Base-by-base conservation (phyloP, 2,113 vertebrate species). In the Mesitornis unicolor region DNA sequence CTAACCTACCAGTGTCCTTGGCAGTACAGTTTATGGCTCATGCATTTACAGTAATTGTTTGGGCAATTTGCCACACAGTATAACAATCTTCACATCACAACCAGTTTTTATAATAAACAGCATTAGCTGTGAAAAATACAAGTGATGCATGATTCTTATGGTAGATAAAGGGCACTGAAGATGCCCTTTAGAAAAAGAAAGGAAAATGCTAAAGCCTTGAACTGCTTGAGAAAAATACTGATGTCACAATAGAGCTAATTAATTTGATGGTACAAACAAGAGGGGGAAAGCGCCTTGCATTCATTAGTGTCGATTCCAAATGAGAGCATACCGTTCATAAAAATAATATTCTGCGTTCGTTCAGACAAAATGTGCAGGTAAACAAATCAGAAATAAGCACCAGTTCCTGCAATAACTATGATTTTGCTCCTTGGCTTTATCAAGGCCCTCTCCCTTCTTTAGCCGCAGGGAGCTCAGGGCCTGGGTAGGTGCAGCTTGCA, bases 11-110 rank as follows among this genome's bases (percentile, higher is more conserved):
- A 90, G 84, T 96, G 91, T 97, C 94, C 95, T 97, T 97, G 90
- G 87, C 87, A 94, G 89, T 96, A 89, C 71, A 93, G 78, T 97
- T 97, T 97, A 96, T 90, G 90, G 88, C 89, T 80, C 88, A 96
- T 97, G 78, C 88, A 96, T 90, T 97, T 97, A 95, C 79, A 97
- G 92, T 97, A 97, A 97, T 97, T 97, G 78, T 97, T 97, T 97
- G 96, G 94, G 90, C 93, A 98, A 96, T 98, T 97, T 97, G 92
- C 90, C 93, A 96, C 78, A 78, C 76, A 43, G 74, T 89, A 74
- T 94, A 97, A 96, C 76, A 97, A 90, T 96, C 79, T 94, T 94
- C 97, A 96, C 82, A 96, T 96, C 74, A 93, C 68, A 57, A 95
- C 92, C 82, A 67, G 53, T 95, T 98, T 93, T 96, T 91, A 86